Evolutionary conservation across 2,797 vertebrate genomes (phyloP), one percentile per base, ranked within the genome.

Genomic region (Trichosurus vulpecula): DNA sequence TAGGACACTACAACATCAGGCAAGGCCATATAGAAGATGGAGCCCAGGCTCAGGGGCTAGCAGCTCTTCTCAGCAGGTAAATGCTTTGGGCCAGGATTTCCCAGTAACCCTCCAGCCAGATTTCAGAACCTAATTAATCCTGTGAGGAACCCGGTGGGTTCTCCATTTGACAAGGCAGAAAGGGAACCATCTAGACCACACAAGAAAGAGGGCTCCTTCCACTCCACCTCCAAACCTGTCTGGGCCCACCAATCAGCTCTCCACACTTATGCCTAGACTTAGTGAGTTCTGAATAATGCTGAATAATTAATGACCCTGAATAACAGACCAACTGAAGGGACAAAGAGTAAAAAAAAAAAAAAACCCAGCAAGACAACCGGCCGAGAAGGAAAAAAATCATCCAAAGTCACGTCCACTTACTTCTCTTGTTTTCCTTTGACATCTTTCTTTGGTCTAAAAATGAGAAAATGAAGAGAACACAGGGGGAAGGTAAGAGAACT

Each of bases 381-480:
- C 97, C 95, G 97, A 97, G 91, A 95, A 94, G 95, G 95, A 95
- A 89, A 58, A 91, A 93, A 54, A 91, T 55, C 57, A 74, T 41
- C 57, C 29, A 96, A 98, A 98, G 91, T 95, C 90, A 95, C 22
- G 51, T 93, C 90, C 98, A 99, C 99, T 99, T 99, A 99, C 99
- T 99, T 99, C 99, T 99, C 99, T 99, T 98, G 99, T 98, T 98
- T 99, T 98, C 99, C 99, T 99, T 97, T 99, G 96, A 98, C 98
- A 98, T 99, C 99, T 99, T 99, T 99, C 99, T 99, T 99, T 99
- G 98, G 98, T 99, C 99, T 99, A 98, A 98, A 98, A 98, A n/a
- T 98, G 91, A 98, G 93, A 98, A 98, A 96, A 99, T 27, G 94
- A 98, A 94, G 41, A 97, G 87, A 97, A 98, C 94, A 98, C 93